Base-by-base conservation (phyloP, 2,113 vertebrate genomes). In the Condylura cristata region DNA sequence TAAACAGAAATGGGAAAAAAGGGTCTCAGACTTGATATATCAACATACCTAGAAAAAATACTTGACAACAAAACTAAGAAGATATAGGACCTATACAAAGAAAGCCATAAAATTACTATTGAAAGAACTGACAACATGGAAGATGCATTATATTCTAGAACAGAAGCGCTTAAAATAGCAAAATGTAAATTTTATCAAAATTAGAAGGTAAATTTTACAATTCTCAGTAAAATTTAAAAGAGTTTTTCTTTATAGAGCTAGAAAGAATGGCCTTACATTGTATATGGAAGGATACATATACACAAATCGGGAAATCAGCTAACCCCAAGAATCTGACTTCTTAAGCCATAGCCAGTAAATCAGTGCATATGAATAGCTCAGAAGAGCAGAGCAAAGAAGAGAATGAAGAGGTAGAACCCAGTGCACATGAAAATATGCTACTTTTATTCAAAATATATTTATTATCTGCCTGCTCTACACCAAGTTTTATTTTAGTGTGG, bases 1-100 rank as follows among this genome's bases (percentile, higher is more conserved):
- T 91, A 53, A 79, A 91, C 70, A 53, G 37, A 94, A 93, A 74
- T 70, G 51, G 60, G 26, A 48, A 60, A 94, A 74, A 79, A 76
- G 44, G 44, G 71, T n/a, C 68, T 26, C 37, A 68, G 37, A 28
- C 86, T 96, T 95, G 86, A 90, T 41, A 60, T 72, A 74, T 16
- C n/a, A 90, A 58, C 48, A 65, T 70, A 89, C 75, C 74, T 92
- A 60, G n/a, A 51, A 51, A 90, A 68, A 88, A 72, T 89, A 61
- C 34, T 53, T 75, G 70, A 32, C 22, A 60, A 78, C 75, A 79
- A 74, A 83, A 14, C 70, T 86, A 92, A 70, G 11, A 85, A 83
- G 75, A 39, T 56, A 75, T 4, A 86, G 5, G n/a, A 58, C 11
- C 24, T 34, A 18, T 30, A 76, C 81, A 89, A 95, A 86, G 90